These are phyloP conservation scores for Pelusios castaneus DNA, from an alignment of 2,113 vertebrate genomes.

Conservation along the genomic window DNA sequence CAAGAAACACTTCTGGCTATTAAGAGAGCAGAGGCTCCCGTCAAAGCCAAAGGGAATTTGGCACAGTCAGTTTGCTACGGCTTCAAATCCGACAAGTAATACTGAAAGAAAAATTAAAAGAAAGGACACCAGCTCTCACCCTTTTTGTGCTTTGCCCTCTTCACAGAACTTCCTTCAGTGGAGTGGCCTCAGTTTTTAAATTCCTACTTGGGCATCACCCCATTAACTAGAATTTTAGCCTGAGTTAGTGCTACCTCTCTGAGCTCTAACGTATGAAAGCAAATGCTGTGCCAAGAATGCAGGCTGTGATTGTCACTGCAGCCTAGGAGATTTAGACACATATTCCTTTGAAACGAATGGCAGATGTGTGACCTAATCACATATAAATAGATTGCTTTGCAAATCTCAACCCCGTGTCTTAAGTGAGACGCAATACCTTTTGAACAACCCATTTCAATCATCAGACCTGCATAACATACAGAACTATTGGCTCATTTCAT, in stretches of 20 bases:
- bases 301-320: slow-evolving; percentile 26
- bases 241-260: slow-evolving; percentile 21
- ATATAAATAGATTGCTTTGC: neutral
- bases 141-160: slow-evolving; percentile 8
- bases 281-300: neutral
- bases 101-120: neutral
- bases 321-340: slow-evolving; percentile 18
- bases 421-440: slow-evolving; percentile 46
- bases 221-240: slow-evolving; percentile 26
- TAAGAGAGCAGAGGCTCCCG: neutral
- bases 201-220: slow-evolving; percentile 28
- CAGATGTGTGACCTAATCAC: neutral
- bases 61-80: neutral
- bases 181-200: neutral
- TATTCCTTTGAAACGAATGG: slow-evolving; percentile 8
- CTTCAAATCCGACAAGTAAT: neutral
- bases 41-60: neutral
- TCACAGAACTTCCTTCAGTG: neutral
- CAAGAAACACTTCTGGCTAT: neutral
- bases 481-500: slow-evolving; percentile 16
- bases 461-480: neutral
- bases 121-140: neutral
- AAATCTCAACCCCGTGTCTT: slow-evolving; percentile 1
- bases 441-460: slow-evolving; percentile 52
- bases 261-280: slow-evolving; percentile 25